A percentile compares a stretch with the other conserved stretches of the same genome.
phyloP scores from a whole-genome alignment of 1,140 invertebrate species.

The Drosophila seguyi region DNA sequence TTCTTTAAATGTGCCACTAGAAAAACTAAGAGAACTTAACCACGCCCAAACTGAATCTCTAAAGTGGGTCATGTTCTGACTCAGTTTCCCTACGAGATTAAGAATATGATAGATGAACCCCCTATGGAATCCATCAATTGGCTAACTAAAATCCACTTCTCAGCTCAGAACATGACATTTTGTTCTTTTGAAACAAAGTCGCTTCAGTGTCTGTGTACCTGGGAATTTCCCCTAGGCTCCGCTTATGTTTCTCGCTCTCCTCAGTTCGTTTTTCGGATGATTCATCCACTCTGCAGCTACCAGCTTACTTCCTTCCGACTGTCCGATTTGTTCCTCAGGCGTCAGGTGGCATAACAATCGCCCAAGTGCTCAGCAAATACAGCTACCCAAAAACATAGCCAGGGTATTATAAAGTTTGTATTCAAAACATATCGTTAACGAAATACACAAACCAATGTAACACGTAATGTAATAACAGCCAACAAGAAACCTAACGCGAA shows the following conservation, averaged over 20 bases:
- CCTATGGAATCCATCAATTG: slow-evolving; percentile 7
- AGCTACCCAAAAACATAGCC: slow-evolving; percentile 67
- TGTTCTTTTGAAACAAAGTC: slow-evolving; percentile 25
- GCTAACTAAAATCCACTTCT: background rate
- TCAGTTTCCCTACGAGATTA: slow-evolving; percentile 15
- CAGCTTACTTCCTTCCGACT: slow-evolving; percentile 11
- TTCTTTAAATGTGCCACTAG: slow-evolving; percentile 80
- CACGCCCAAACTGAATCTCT: slow-evolving; percentile 8
- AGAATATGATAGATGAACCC: background rate
- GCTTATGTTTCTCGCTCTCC: slow-evolving; percentile 6
- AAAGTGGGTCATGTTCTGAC: slow-evolving; percentile 39
- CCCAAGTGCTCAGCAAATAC: slow-evolving; percentile 54
- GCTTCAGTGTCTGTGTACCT: slow-evolving; percentile 60
- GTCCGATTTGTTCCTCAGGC: slow-evolving; percentile 33
- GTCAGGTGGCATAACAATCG: slow-evolving; percentile 38
- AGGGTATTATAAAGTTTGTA: slow-evolving; percentile 80
- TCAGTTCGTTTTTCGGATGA: background rate
- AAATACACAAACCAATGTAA: slow-evolving; percentile 70
- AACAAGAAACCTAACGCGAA: slow-evolving; percentile 25
- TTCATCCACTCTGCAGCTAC: slow-evolving; percentile 11
- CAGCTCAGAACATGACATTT: slow-evolving; percentile 23
- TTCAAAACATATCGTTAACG: slow-evolving; percentile 81
- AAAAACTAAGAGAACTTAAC: slow-evolving; percentile 29
- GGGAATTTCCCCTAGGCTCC: slow-evolving; percentile 30
- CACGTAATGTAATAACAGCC: slow-evolving; percentile 35